Percentiles rank a stretch among this genome's conserved stretches.
Evolutionary conservation across 2,113 vertebrate genomes (phyloP).

Genomic region (Triplophysa siluroides): DNA sequence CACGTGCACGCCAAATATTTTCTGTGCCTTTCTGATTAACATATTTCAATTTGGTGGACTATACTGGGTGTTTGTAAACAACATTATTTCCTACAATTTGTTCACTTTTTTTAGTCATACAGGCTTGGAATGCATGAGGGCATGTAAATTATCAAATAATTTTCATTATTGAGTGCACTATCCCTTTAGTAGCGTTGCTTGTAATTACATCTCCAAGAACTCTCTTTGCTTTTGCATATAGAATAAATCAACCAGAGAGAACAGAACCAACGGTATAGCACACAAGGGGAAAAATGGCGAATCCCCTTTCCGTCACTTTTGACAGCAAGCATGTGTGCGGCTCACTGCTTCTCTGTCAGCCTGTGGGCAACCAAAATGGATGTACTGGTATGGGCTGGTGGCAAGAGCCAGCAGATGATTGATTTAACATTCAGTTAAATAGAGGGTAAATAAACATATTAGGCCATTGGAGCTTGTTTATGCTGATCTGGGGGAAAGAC

Average conservation of each 20-base stretch:
- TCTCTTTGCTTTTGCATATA: background rate
- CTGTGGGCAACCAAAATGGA: slow-evolving; percentile 40
- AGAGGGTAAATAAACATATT: slow-evolving; percentile 64
- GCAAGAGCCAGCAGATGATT: slow-evolving; percentile 59
- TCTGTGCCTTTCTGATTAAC: too few relatives aligned
- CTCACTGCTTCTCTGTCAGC: slow-evolving; percentile 45
- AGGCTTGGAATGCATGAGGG: too few relatives aligned
- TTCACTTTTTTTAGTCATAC: too few relatives aligned
- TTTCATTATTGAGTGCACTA: too few relatives aligned
- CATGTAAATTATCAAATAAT: too few relatives aligned
- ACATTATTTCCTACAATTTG: too few relatives aligned
- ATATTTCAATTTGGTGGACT: too few relatives aligned
- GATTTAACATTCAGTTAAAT: slow-evolving; percentile 61
- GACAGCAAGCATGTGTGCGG: slow-evolving; percentile 39
- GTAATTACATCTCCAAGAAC: background rate
- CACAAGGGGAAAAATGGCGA: background rate
- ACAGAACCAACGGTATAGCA: slow-evolving; percentile 7
- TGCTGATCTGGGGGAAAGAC: slow-evolving; percentile 41
- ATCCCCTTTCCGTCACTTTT: slow-evolving; percentile 25
- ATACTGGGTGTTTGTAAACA: too few relatives aligned
- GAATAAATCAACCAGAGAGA: background rate
- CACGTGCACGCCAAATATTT: too few relatives aligned
- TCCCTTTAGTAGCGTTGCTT: background rate
- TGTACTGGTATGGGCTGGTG: slow-evolving; percentile 47
- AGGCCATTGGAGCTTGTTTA: slow-evolving; percentile 45